A percentile compares a stretch with the other conserved stretches of the same genome.
phyloP scores from a whole-genome alignment of 1,140 invertebrate species.

The Tetramorium simillimum region DNA sequence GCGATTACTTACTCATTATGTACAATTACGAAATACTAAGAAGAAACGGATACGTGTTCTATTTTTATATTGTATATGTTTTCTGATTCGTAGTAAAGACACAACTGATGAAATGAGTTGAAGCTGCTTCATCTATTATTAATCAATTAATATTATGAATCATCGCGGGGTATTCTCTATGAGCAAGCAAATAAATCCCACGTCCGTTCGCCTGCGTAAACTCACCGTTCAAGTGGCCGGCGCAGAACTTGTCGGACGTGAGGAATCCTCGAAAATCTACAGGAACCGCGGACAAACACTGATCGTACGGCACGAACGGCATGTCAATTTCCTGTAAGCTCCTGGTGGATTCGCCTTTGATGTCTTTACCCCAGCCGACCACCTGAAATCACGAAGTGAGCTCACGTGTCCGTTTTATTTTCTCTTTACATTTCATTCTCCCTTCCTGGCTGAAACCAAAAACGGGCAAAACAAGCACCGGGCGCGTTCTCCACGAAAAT shows the following conservation, averaged over 20 bases:
- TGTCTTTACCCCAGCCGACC: slow-evolving; percentile 74
- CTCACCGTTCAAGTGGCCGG: slow-evolving; percentile 73
- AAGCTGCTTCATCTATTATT: neutral
- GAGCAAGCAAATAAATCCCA: neutral
- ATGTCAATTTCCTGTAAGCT: slow-evolving; percentile 68
- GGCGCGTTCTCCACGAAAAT: neutral
- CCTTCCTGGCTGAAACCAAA: neutral
- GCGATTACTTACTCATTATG: neutral
- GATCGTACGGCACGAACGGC: slow-evolving; percentile 69
- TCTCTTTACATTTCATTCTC: slow-evolving; percentile 1
- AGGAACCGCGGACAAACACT: slow-evolving; percentile 69
- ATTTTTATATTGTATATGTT: neutral
- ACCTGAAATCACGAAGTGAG: slow-evolving; percentile 58
- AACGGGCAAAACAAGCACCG: neutral
- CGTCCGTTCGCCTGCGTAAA: slow-evolving; percentile 1
- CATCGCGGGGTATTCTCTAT: neutral
- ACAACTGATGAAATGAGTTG: too few species aligned
- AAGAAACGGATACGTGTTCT: neutral
- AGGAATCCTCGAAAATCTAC: slow-evolving; percentile 71
- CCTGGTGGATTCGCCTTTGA: slow-evolving; percentile 60
- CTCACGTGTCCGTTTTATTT: neutral
- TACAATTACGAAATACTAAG: neutral
- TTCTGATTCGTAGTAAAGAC: neutral
- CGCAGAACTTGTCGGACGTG: slow-evolving; percentile 76
- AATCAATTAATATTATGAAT: neutral